phyloP scores from a whole-genome alignment of 2,888 invertebrate species.

The Aspidapion aeneum region DNA sequence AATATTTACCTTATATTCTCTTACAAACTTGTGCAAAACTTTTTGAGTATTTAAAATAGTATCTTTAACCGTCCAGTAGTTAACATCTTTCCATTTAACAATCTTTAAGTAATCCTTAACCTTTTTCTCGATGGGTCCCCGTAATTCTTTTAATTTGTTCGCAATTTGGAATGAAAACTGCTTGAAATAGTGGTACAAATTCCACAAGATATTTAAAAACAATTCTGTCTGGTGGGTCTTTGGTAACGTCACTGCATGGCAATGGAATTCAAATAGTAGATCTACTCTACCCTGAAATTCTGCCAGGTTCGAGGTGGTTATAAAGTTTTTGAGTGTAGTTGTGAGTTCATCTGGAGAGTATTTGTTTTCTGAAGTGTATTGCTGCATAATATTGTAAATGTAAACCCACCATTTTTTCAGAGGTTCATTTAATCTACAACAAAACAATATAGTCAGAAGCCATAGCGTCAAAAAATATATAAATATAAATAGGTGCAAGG shows the following conservation, averaged over 20 bases:
- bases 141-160: conserved; percentile 61
- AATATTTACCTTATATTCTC: conserved; percentile 74
- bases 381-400: conserved; percentile 68
- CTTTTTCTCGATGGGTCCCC: conserved; percentile 86
- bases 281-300: conserved; percentile 79
- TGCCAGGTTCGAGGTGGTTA: conserved; percentile 78
- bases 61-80: conserved; percentile 89
- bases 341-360: conserved; percentile 48
- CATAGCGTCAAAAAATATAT: neutral
- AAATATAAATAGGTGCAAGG: neutral
- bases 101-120: conserved; percentile 93
- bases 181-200: conserved; percentile 77
- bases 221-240: conserved; percentile 45
- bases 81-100: conserved; percentile 91
- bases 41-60: conserved; percentile 86
- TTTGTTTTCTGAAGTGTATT: conserved; percentile 51
- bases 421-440: conserved; percentile 58
- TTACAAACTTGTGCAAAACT: conserved; percentile 80
- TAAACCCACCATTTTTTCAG: conserved; percentile 90
- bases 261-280: conserved; percentile 77
- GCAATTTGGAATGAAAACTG: conserved; percentile 71
- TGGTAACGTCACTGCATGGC: conserved; percentile 61
- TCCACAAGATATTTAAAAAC: conserved; percentile 70
- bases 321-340: conserved; percentile 70
- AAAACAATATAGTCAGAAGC: conserved; percentile 12